Evolutionary conservation across 2,888 invertebrate genomes (phyloP).

Genomic region (Shargacucullia verbasci): DNA sequence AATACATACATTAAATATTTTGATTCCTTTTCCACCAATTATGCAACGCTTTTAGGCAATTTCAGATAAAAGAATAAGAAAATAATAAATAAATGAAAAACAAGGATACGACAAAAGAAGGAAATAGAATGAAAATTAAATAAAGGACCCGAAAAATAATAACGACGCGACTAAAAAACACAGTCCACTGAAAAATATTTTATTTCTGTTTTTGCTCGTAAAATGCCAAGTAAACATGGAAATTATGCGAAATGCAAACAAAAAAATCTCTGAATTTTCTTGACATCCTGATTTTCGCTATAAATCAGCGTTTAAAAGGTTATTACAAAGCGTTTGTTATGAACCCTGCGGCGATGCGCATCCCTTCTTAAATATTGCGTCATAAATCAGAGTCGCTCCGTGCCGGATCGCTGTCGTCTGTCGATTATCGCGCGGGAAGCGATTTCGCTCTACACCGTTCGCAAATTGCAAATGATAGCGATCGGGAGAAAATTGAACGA

Average conservation of each 20-base stretch:
- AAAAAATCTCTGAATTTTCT: conserved; percentile 37
- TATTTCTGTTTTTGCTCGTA: conserved; percentile 23
- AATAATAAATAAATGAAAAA: neutral
- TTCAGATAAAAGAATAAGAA: neutral
- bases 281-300: conserved; percentile 48
- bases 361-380: conserved; percentile 73
- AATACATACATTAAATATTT: too few species aligned
- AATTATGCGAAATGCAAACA: conserved; percentile 40
- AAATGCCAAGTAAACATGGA: conserved; percentile 12
- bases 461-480: conserved; percentile 70
- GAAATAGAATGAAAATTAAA: conserved; percentile 3
- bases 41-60: neutral
- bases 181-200: conserved; percentile 13
- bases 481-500: conserved; percentile 65
- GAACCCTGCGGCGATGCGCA: conserved; percentile 58
- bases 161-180: neutral
- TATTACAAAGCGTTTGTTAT: conserved; percentile 58
- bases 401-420: conserved; percentile 75
- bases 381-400: conserved; percentile 75
- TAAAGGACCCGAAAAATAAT: neutral
- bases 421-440: conserved; percentile 78
- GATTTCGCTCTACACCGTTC: conserved; percentile 62
- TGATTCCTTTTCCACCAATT: too few species aligned
- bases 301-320: conserved; percentile 54
- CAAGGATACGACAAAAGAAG: neutral